Percentiles rank a stretch among this genome's conserved stretches.
These are phyloP conservation scores for Hydra vulgaris DNA, from an alignment of 30 jellyfish, hydroid and myxozoan genomes.

Conservation along the genomic window DNA sequence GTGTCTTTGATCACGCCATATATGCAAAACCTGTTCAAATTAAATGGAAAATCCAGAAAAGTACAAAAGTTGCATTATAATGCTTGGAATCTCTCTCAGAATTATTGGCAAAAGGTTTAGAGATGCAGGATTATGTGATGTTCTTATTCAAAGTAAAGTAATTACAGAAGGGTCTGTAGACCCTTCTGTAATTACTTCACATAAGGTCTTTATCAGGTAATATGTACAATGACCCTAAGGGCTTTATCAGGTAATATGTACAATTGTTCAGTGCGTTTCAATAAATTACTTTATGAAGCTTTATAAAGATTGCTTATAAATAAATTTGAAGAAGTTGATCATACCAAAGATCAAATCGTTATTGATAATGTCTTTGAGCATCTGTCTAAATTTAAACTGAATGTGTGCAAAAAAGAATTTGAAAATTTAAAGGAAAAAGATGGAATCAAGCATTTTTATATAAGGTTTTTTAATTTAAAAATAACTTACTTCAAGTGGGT, in stretches of 20 bases:
- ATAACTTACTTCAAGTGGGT: not conserved
- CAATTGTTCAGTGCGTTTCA: too few species aligned
- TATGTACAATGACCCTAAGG: not conserved
- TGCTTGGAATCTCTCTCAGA: constrained; percentile 19
- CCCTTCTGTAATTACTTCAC: too few species aligned
- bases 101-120: constrained; percentile 23
- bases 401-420: not conserved
- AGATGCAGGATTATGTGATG: constrained; percentile 36
- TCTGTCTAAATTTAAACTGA: not conserved
- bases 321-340: not conserved
- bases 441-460: not conserved
- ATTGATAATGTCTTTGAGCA: not conserved
- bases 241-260: not conserved
- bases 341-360: not conserved
- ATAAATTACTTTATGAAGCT: too few species aligned
- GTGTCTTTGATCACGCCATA: constrained; percentile 16
- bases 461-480: not conserved
- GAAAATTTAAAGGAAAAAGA: not conserved
- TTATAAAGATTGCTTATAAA: too few species aligned
- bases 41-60: constrained; percentile 17
- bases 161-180: too few species aligned
- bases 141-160: too few species aligned
- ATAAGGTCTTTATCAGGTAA: too few species aligned
- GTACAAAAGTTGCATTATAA: constrained; percentile 11
- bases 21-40: constrained; percentile 27